Conservation (phyloP, 2,888 invertebrate genomes). For the Torymus texanus region DNA sequence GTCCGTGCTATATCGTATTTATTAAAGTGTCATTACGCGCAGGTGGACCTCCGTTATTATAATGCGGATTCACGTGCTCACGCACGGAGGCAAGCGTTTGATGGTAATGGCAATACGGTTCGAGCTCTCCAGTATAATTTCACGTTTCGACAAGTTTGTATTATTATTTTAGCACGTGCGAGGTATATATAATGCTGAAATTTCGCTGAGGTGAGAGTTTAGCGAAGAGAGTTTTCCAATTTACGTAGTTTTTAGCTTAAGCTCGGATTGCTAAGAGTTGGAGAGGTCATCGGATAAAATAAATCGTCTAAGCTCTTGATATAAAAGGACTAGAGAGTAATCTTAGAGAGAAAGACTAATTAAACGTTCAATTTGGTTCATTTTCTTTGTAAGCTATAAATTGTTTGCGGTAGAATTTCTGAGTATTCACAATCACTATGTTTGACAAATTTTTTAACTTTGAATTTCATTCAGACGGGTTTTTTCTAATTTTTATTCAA, state of each 20-base stretch:
- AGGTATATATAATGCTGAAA: too few species aligned
- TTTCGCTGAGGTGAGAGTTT: background rate
- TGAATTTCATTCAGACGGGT: too few species aligned
- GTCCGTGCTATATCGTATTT: background rate
- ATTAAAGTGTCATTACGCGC: conserved; percentile 37
- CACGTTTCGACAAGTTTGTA: too few species aligned
- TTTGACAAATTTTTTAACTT: too few species aligned
- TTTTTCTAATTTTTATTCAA: too few species aligned
- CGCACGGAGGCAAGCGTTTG: background rate
- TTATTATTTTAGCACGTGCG: too few species aligned
- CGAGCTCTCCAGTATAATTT: background rate
- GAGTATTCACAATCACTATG: too few species aligned
- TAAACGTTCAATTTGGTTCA: too few species aligned
- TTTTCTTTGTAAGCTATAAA: too few species aligned
- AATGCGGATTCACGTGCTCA: background rate
- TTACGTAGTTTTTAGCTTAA: conserved; percentile 18
- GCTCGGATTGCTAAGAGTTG: conserved; percentile 20
- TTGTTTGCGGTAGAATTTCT: too few species aligned
- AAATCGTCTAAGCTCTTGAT: conserved; percentile 17
- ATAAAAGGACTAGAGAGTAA: conserved; percentile 1
- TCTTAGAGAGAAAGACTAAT: too few species aligned
- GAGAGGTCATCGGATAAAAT: conserved; percentile 3
- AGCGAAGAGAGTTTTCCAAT: conserved; percentile 9
- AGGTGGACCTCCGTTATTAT: conserved; percentile 15
- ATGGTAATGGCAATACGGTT: conserved; percentile 7